Evolutionary conservation across 2,888 invertebrate genomes (phyloP).

Genomic region (Amorpha juglandis): DNA sequence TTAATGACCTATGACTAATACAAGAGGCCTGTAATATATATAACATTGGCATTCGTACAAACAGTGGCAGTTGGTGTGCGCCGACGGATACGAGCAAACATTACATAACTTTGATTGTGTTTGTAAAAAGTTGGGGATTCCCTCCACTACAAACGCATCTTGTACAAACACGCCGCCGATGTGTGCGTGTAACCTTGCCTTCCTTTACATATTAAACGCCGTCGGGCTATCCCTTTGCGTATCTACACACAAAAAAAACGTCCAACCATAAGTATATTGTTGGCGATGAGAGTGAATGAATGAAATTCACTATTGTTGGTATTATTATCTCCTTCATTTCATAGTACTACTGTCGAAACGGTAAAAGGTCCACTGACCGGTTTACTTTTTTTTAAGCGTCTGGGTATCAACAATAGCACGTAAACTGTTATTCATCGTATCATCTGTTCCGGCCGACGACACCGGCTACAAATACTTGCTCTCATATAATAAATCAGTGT

Average conservation of each 20-base stretch:
- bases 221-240: slow-evolving; percentile 82
- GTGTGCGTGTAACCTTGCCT: slow-evolving; percentile 83
- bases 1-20: slow-evolving; percentile 82
- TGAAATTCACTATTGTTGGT: slow-evolving; percentile 81
- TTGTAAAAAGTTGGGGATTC: slow-evolving; percentile 85
- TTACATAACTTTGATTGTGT: slow-evolving; percentile 85
- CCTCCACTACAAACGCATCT: slow-evolving; percentile 80
- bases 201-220: slow-evolving; percentile 84
- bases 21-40: slow-evolving; percentile 74
- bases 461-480: slow-evolving; percentile 56
- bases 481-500: slow-evolving; percentile 31
- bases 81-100: slow-evolving; percentile 80
- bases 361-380: slow-evolving; percentile 80
- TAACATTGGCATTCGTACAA: slow-evolving; percentile 81
- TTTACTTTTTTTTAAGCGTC: slow-evolving; percentile 78
- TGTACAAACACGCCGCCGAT: slow-evolving; percentile 65
- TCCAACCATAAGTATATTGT: slow-evolving; percentile 76
- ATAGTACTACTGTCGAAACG: slow-evolving; percentile 73
- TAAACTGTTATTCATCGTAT: slow-evolving; percentile 77
- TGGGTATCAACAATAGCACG: slow-evolving; percentile 80
- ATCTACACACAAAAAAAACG: slow-evolving; percentile 78
- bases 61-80: slow-evolving; percentile 70
- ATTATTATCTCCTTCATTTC: slow-evolving; percentile 77
- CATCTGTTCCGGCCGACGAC: slow-evolving; percentile 69
- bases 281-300: slow-evolving; percentile 76